These are phyloP conservation scores for Malaclemys terrapin DNA, from an alignment of 2,113 vertebrate genomes.

Conservation along the genomic window DNA sequence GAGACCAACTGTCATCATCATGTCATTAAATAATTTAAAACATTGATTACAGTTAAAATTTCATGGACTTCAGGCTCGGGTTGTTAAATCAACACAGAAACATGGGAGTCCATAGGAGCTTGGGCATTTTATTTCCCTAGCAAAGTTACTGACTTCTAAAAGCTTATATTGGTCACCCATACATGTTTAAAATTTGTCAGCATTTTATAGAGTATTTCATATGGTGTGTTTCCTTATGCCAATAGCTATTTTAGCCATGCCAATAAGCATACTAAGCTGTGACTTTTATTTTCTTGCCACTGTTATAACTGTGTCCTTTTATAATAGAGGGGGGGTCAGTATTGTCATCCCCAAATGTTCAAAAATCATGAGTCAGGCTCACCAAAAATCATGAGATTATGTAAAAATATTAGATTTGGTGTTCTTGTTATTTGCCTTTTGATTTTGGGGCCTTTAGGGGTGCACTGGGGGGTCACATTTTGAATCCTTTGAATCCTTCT, in stretches of 20 bases:
- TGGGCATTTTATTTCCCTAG: neutral
- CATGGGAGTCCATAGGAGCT: accelerated
- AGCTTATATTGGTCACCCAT: neutral
- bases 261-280: neutral
- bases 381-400: no score
- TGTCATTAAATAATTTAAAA: neutral
- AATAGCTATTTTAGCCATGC: neutral
- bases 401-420: no score
- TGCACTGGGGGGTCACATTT: no score
- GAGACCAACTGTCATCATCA: neutral
- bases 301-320: neutral
- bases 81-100: neutral
- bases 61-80: neutral
- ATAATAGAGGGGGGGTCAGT: no score
- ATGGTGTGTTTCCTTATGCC: neutral
- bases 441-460: no score
- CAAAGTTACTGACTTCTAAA: neutral
- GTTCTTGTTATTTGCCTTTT: no score
- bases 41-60: neutral
- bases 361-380: neutral
- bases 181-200: neutral
- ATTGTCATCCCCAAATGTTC: neutral
- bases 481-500: no score
- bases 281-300: neutral
- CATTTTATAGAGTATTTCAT: neutral